Base-by-base conservation (phyloP, 1,140 invertebrate species). In the Hylaeus anthracinus region DNA sequence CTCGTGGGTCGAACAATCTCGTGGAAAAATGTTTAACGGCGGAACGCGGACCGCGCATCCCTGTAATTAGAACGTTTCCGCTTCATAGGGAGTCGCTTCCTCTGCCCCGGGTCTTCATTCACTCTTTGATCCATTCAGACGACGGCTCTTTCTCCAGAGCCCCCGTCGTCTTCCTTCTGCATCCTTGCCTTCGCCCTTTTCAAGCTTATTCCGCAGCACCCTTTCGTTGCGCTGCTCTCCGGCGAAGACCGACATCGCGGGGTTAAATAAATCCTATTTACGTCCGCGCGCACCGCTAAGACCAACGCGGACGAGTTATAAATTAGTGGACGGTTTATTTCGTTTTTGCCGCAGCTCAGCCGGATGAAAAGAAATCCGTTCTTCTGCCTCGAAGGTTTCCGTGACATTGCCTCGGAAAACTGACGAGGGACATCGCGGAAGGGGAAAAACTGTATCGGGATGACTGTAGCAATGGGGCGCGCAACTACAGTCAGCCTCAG, bases 61-160 rank as follows among this genome's bases (percentile, higher is more conserved):
- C 8, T 66, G 9, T 81, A 78, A 78, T 82, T 77, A 82, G 60
- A 72, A 56, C 67, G 53, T 78, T 81, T 55, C 51, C 60, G 37
- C 9, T 37, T 41, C 10, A 41, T 48, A 5, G 15, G 43, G 66
- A 64, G 15, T 58, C 63, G 45, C 61, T 14, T 5, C 3, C 37
- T 39, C 51, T 51, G 3, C 69, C 53, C 3, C 37, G 6, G 55
- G 26, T n/a, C 65, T 43, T 48, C 71, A 74, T 80, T 73, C 78
- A 73, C 26, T 58, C 69, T 65, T 56, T 72, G 58, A 79, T 65
- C 53, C 71, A 73, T 65, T 79, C 69, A 72, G 10, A 41, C 48
- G 43, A 6, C 48, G 5, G 41, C 43, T 72, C 43, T 70, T 60
- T 61, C 45, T 60, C 9, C 14, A 8, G 4, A 14, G 5, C 12